Base-by-base conservation (phyloP, 2,888 invertebrate species). In the Tetramorium bicarinatum region DNA sequence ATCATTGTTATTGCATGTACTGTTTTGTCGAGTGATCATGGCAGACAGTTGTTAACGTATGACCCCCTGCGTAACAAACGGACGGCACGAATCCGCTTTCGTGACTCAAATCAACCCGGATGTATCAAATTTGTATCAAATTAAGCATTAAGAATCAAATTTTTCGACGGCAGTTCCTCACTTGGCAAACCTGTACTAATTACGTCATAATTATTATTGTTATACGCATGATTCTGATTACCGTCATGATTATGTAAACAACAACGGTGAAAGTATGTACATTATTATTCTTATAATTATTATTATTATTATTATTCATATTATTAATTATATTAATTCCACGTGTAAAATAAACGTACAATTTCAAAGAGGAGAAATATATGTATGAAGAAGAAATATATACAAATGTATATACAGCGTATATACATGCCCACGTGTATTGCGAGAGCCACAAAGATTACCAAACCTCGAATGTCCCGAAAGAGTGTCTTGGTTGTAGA, bases 321-420 rank as follows among this genome's bases (percentile, higher is more conserved):
- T 83, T 74, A 82, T 81, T 82, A 83, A 81, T 64, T 82, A 91
- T 91, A 92, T 91, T 92, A 87, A 92, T 90, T 93, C 92, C 89
- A 92, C 90, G 90, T 92, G 92, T 92, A 92, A 92, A 89, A 92
- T 92, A 93, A 93, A 92, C 92, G 89, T 92, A 91, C 89, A 91
- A 91, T 87, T 87, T 91, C 84, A 89, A 89, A 85, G 87, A 88
- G 61, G 29, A 80, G 41, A 80, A 72, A 87, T 87, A 89, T 86
- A 90, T 87, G 87, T 87, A 89, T 88, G 69, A 59, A 21, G 69
- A 59, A 66, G 34, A 79, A 56, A 79, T 87, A 87, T 87, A 72
- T 84, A 79, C 82, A 81, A 67, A 75, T 86, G 80, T 84, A 84
- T 88, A 84, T 82, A 85, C 80, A 86, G 86, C 85, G 84, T 88